phyloP scores from a whole-genome alignment of 2,888 invertebrate species.

The Oscheius onirici region DNA sequence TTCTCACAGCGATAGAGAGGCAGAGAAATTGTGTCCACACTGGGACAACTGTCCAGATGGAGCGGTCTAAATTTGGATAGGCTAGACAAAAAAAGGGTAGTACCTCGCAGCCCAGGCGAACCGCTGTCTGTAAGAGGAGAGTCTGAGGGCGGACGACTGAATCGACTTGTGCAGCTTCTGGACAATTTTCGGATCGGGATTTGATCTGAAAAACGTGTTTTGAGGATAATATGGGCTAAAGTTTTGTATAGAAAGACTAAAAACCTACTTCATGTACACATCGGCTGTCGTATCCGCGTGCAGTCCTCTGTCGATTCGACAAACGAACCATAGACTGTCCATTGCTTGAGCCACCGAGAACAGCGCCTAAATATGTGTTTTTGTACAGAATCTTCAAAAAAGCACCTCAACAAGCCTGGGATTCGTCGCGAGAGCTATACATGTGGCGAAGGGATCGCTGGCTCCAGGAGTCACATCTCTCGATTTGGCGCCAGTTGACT shows the following conservation, averaged over 20 bases:
- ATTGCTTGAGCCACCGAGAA: conserved; percentile 46
- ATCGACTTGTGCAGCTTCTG: conserved; percentile 63
- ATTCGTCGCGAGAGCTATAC: conserved; percentile 12
- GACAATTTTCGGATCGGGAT: conserved; percentile 58
- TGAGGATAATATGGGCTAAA: too few species aligned
- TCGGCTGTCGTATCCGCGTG: conserved; percentile 53
- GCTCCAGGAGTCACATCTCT: conserved; percentile 15
- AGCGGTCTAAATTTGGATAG: conserved; percentile 36
- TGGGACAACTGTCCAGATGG: conserved; percentile 40
- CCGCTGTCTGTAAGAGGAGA: conserved; percentile 60
- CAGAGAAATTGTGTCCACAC: conserved; percentile 31
- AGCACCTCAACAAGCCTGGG: conserved; percentile 2
- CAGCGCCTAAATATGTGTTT: conserved; percentile 36
- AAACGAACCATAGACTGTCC: conserved; percentile 58
- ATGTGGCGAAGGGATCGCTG: background rate
- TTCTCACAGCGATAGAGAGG: conserved; percentile 65
- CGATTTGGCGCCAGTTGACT: conserved; percentile 44
- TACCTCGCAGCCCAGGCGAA: conserved; percentile 67
- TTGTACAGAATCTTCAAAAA: background rate
- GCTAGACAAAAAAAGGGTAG: background rate
- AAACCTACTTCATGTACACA: conserved; percentile 56
- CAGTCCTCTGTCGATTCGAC: conserved; percentile 63
- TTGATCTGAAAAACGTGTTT: conserved; percentile 33
- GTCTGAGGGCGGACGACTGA: conserved; percentile 50
- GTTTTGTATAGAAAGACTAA: background rate